Percentiles rank a stretch among this genome's conserved stretches.
Conservation (phyloP, 2,888 invertebrate genomes). For the Rhagium mordax region DNA sequence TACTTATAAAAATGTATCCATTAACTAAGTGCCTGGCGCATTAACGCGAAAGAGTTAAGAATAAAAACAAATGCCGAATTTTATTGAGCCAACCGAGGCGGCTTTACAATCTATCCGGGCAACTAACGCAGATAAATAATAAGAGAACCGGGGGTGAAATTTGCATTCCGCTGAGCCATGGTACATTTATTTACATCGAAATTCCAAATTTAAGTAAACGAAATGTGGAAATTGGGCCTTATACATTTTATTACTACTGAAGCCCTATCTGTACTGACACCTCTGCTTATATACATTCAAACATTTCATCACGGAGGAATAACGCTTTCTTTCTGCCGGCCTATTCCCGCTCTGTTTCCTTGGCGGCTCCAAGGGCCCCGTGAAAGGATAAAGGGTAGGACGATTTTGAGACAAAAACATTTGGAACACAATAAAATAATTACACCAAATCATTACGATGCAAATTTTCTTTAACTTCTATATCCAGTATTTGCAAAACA, state of each 20-base stretch:
- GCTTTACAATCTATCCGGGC: conserved; percentile 1
- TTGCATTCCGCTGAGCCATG: conserved; percentile 60
- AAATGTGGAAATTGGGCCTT: conserved; percentile 63
- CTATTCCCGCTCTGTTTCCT: conserved; percentile 38
- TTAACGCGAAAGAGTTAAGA: no score
- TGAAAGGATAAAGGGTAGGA: conserved; percentile 33
- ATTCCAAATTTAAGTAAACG: conserved; percentile 66
- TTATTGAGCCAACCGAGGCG: not conserved
- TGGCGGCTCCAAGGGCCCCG: conserved; percentile 19
- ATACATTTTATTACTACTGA: conserved; percentile 64
- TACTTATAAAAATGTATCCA: no score
- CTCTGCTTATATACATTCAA: conserved; percentile 61
- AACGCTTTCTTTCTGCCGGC: conserved; percentile 34
- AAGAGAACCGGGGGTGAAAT: conserved; percentile 46
- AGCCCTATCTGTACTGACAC: conserved; percentile 65
- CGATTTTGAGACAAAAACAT: conserved; percentile 40
- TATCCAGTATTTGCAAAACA: conserved; percentile 66
- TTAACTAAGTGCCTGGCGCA: no score
- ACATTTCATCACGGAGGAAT: conserved; percentile 48
- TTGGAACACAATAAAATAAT: conserved; percentile 62
- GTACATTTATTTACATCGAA: conserved; percentile 66
- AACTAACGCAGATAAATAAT: conserved; percentile 36
- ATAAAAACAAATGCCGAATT: not conserved
- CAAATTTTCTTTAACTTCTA: conserved; percentile 69
- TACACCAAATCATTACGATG: conserved; percentile 68